Base-by-base conservation (phyloP, 2,113 vertebrate genomes). In the Tetrao urogallus region DNA sequence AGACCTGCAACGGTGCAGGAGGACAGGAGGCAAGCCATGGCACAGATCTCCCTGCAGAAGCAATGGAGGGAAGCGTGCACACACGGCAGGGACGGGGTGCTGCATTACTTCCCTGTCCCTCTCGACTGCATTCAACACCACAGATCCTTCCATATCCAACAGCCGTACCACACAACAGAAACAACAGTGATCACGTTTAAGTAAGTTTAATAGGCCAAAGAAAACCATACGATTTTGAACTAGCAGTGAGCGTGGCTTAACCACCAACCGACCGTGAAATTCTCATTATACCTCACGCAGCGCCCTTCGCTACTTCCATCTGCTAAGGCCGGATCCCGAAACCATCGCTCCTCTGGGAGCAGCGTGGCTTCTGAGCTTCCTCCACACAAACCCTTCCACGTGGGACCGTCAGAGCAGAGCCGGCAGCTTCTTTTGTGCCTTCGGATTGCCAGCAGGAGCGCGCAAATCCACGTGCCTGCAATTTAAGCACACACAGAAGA, bases 61-160 rank as follows among this genome's bases (percentile, higher is more conserved):
- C 6, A 30, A 3, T 4, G 21, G 52, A 54, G 16, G 27, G 43
- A 11, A 40, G 30, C 0, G 0, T 7, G 38, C 2, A 22, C 14
- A 6, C 18, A 6, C 1, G 16, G 50, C 38, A 32, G 45, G 60
- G 21, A 8, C 52, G 3, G 25, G 52, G 52, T 15, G 27, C 27
- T 16, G 27, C 5, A 3, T 28, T 28, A 16, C 52, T 27, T 43
- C 24, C 30, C 24, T 38, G 16, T 4, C 18, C n/a, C 61, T 15
- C 20, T 11, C 1, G 15, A 21, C 7, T 52, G 6, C 17, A 48
- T 48, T 56, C 17, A 64, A 24, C 0, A 0, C 52, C 71, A 40
- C 25, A 38, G 47, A 66, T 7, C 48, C 64, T 27, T 28, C 77
- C 73, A 25, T 30, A 70, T 9, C 34, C 3, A 3, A 24, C 32